Evolutionary conservation across 2,888 invertebrate genomes (phyloP).

Genomic region (Ophioninae sp.): DNA sequence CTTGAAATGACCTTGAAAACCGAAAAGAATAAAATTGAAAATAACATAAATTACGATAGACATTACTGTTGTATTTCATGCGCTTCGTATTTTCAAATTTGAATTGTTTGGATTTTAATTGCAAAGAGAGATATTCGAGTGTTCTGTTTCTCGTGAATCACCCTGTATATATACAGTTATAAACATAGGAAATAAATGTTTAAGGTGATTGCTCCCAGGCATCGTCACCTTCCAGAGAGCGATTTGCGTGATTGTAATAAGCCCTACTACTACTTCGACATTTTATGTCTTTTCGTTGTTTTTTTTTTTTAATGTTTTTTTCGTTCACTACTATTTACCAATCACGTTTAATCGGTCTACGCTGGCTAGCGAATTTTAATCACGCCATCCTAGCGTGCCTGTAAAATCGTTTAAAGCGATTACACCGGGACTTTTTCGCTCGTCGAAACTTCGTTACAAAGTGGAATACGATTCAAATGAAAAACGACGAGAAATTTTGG

Average conservation of each 20-base stretch:
- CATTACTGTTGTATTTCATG: too few relatives aligned
- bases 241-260: constrained; percentile 47
- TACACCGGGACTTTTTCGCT: constrained; percentile 63
- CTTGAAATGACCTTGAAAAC: too few relatives aligned
- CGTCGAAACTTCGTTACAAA: constrained; percentile 41
- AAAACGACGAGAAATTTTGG: constrained; percentile 48
- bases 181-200: background rate
- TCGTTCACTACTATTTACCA: constrained; percentile 72
- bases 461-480: constrained; percentile 64
- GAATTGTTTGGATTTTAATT: background rate
- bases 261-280: constrained; percentile 59
- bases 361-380: constrained; percentile 75
- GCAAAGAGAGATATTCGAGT: constrained; percentile 3
- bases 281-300: background rate
- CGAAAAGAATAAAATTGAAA: too few relatives aligned
- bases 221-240: constrained; percentile 30
- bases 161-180: background rate
- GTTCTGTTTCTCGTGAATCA: background rate
- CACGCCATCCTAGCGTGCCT: constrained; percentile 78
- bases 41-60: too few relatives aligned
- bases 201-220: constrained; percentile 6
- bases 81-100: too few relatives aligned
- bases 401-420: constrained; percentile 76
- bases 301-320: constrained; percentile 45
- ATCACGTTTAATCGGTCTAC: constrained; percentile 69